Evolutionary conservation across 2,888 invertebrate genomes (phyloP).

Genomic region (Xanthorhoe designata): DNA sequence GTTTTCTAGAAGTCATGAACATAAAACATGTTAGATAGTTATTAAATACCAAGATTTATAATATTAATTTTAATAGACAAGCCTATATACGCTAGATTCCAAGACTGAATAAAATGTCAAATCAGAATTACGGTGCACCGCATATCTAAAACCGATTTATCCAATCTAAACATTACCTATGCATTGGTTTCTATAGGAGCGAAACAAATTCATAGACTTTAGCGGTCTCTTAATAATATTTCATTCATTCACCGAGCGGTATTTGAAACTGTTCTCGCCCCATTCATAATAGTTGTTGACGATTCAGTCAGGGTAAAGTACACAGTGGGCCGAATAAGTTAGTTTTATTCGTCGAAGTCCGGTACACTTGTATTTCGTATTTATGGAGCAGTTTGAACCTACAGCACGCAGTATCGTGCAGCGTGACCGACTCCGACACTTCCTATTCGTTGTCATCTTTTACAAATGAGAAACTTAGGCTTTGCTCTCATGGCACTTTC

Average conservation of each 20-base stretch:
- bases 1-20: background rate
- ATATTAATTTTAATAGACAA: background rate
- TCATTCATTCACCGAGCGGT: slow-evolving; percentile 18
- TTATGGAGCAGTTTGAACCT: slow-evolving; percentile 40
- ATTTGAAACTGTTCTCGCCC: slow-evolving; percentile 27
- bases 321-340: slow-evolving; percentile 35
- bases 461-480: slow-evolving; percentile 37
- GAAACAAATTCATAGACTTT: slow-evolving; percentile 18
- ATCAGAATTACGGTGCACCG: background rate
- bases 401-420: slow-evolving; percentile 41
- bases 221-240: slow-evolving; percentile 31
- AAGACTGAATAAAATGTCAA: background rate
- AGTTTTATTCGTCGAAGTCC: slow-evolving; percentile 33
- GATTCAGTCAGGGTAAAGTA: slow-evolving; percentile 37
- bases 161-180: slow-evolving; percentile 24
- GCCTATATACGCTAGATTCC: background rate
- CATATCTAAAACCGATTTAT: slow-evolving; percentile 1
- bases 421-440: slow-evolving; percentile 39
- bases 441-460: slow-evolving; percentile 43
- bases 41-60: background rate
- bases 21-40: background rate
- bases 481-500: slow-evolving; percentile 12
- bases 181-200: slow-evolving; percentile 24
- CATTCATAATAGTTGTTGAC: slow-evolving; percentile 33
- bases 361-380: slow-evolving; percentile 35